phyloP scores from a whole-genome alignment of 1,140 invertebrate species.

The Rhynchophorus ferrugineus region DNA sequence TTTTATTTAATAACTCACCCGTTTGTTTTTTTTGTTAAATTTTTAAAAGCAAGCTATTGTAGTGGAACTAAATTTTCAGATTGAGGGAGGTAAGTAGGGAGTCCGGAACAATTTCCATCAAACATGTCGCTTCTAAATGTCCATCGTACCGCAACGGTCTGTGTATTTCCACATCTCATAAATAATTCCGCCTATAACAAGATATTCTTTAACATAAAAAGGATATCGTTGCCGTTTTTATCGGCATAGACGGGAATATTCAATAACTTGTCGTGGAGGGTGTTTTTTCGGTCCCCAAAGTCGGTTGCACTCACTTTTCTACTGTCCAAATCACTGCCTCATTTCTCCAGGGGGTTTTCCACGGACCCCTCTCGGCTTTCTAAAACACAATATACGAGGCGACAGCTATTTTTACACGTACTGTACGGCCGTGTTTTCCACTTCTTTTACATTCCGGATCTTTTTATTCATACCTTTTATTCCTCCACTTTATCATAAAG shows the following conservation, averaged over 20 bases:
- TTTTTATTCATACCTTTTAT: no score
- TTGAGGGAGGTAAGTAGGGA: no score
- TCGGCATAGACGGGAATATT: constrained; percentile 33
- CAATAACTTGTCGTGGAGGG: constrained; percentile 32
- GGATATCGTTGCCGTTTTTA: constrained; percentile 29
- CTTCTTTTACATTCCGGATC: no score
- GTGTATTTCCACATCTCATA: no score
- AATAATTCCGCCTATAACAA: constrained; percentile 28
- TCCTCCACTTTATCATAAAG: no score
- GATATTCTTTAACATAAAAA: constrained; percentile 30
- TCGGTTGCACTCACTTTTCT: constrained; percentile 31
- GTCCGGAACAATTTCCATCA: no score
- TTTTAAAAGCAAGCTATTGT: no score
- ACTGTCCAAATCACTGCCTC: constrained; percentile 33
- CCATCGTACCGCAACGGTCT: no score
- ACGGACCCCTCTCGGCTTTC: constrained; percentile 17
- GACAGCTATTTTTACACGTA: constrained; percentile 25
- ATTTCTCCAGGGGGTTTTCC: constrained; percentile 22
- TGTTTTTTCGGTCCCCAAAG: constrained; percentile 26
- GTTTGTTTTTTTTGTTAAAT: no score
- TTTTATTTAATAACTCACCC: no score
- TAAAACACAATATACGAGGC: constrained; percentile 32
- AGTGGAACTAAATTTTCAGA: no score
- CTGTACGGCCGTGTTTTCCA: background rate
- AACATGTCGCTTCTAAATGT: no score